Evolutionary conservation across 2,888 invertebrate species (phyloP).

Genomic region (Pandemis cinnamomeana): DNA sequence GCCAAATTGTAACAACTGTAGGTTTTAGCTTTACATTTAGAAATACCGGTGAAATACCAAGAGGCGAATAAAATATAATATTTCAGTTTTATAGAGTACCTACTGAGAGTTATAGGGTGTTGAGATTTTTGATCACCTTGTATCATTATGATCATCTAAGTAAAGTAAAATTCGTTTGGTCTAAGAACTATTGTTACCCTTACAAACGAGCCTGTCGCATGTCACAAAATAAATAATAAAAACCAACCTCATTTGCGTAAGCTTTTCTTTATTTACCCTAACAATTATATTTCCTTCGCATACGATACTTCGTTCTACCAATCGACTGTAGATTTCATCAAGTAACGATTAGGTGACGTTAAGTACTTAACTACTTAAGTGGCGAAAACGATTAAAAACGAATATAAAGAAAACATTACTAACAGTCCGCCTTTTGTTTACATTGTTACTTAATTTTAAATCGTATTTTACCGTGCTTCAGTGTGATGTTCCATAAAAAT

Average conservation of each 20-base stretch:
- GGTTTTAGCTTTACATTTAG: neutral
- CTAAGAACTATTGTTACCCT: no score
- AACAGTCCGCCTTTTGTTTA: neutral
- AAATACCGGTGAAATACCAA: no score
- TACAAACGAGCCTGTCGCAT: no score
- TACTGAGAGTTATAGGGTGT: no score
- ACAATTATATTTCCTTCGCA: neutral
- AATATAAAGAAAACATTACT: neutral
- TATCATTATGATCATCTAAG: no score
- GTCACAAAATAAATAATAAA: no score
- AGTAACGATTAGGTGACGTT: constrained; percentile 16
- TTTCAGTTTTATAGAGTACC: no score
- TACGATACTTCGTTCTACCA: neutral
- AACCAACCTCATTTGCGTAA: neutral
- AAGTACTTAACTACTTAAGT: constrained; percentile 10
- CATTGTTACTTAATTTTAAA: constrained; percentile 1
- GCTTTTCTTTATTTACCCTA: neutral
- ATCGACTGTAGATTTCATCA: constrained; percentile 12
- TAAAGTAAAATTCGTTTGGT: no score
- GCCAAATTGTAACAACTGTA: neutral
- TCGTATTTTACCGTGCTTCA: neutral
- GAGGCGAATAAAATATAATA: no score
- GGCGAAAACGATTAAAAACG: constrained; percentile 5
- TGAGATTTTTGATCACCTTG: no score
- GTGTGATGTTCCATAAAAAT: neutral